Base-by-base conservation (phyloP, 2,888 invertebrate genomes). In the Sphaerophoria rueppellii region DNA sequence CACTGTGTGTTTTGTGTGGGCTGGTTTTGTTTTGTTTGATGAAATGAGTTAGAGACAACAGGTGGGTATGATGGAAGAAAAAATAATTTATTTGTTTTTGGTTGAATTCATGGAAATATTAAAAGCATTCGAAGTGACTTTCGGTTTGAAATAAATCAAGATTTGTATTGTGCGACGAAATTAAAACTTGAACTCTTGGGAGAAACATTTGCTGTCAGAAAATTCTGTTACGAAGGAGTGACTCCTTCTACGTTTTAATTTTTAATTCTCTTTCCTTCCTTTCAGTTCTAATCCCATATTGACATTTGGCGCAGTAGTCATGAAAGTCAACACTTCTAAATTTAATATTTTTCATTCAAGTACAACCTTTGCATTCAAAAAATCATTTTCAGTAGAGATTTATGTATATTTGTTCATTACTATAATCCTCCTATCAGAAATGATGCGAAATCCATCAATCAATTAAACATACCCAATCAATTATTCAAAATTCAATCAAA, bases 401-500 rank as follows among this genome's bases (percentile, higher is more conserved):
- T 24, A 24, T 24, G 24, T 24, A 43, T 9, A 11, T 43, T 9
- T 12, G 43, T 43, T 12, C 9, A 43, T 24, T 24, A 24, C 9
- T 3, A 43, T 43, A 43, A 43, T 43, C 43, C 43, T 9, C 43
- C 9, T 11, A 40, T 40, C 40, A 7, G 16, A 24, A 40, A 43
- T 24, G 11, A 58, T 24, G 24, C 24, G 24, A 24, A 24, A 58
- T 52, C 6, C 6, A 34, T 60, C 60, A 16, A 60, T 60, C 60
- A 43, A 60, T 60, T 43, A 60, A 60, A 24, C 40, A 24, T 43
- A 24, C 6, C 12, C 60, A 60, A 60, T 24, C 60, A 60, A 24
- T 24, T 24, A 24, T 60, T 60, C 40, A 40, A 43, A 60, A 60
- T 43, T 58, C 37, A 40, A 43, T 60, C 40, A 60, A 40, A 60